phyloP scores from a whole-genome alignment of 2,888 invertebrate genomes.

The Ormyrus labotus region DNA sequence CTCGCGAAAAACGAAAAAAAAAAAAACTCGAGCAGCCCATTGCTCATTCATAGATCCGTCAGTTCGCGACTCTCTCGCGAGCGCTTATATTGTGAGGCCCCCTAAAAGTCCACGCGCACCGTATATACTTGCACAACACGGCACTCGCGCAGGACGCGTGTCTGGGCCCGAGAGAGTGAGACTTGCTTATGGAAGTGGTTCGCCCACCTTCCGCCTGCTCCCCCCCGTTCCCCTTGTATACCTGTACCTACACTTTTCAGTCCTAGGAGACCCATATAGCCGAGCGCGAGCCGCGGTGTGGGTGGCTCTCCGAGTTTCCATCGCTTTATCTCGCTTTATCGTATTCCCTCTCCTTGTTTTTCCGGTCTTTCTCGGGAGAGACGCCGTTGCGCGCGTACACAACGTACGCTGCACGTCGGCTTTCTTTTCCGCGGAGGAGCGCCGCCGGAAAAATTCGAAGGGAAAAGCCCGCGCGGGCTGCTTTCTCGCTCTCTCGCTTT shows the following conservation, averaged over 20 bases:
- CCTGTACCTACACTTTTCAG: slow-evolving; percentile 57
- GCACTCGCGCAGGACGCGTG: slow-evolving; percentile 56
- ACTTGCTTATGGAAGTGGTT: slow-evolving; percentile 70
- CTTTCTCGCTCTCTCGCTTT: too few relatives aligned
- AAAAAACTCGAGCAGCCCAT: background rate
- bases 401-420: too few relatives aligned
- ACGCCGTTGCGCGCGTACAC: too few relatives aligned
- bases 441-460: too few relatives aligned
- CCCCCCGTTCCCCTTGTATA: slow-evolving; percentile 19
- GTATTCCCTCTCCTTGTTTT: slow-evolving; percentile 52
- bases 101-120: slow-evolving; percentile 25
- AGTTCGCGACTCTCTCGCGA: background rate
- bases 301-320: slow-evolving; percentile 61
- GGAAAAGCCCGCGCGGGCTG: too few relatives aligned
- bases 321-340: slow-evolving; percentile 51
- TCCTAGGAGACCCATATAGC: slow-evolving; percentile 62
- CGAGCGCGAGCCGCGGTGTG: slow-evolving; percentile 61
- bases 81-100: slow-evolving; percentile 7
- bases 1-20: too few relatives aligned
- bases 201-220: slow-evolving; percentile 66
- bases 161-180: slow-evolving; percentile 45
- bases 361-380: slow-evolving; percentile 29
- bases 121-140: slow-evolving; percentile 58
- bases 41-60: background rate
- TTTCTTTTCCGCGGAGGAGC: too few relatives aligned